Evolutionary conservation across 92 coral and sea anemone genomes (phyloP).

Genomic region (Isaurus tuberculatus): DNA sequence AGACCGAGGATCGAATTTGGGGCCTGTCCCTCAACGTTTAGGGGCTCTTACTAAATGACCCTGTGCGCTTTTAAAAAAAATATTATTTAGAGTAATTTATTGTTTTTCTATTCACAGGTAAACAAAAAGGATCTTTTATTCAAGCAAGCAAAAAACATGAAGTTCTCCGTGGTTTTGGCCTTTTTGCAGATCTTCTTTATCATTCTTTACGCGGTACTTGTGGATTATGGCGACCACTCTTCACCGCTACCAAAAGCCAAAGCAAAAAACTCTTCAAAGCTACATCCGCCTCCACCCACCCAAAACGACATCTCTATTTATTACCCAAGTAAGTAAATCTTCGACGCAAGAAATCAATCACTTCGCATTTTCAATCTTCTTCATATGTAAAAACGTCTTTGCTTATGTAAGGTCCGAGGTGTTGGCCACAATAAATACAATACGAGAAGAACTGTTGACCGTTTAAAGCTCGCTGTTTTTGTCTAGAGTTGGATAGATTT

Average conservation of each 20-base stretch:
- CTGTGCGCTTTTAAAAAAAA: too few species aligned
- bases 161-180: not conserved
- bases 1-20: too few species aligned
- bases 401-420: too few species aligned
- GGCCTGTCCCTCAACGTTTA: too few species aligned
- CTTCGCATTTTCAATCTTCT: too few species aligned
- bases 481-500: too few species aligned
- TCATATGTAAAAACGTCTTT: too few species aligned
- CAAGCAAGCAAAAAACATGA: not conserved
- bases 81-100: not conserved
- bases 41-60: too few species aligned
- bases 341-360: too few species aligned
- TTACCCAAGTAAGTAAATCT: conserved; percentile 24
- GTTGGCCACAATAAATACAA: too few species aligned
- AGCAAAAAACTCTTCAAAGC: not conserved
- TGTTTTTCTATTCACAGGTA: not conserved
- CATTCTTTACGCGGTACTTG: conserved; percentile 4
- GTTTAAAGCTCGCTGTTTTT: too few species aligned
- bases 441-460: too few species aligned
- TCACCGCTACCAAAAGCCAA: not conserved
- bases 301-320: conserved; percentile 23
- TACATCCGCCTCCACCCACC: not conserved
- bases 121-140: not conserved
- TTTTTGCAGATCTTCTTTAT: conserved; percentile 17
- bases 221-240: conserved; percentile 20